Base-by-base conservation (phyloP, 2,888 invertebrate species). In the Limnephilus marmoratus region DNA sequence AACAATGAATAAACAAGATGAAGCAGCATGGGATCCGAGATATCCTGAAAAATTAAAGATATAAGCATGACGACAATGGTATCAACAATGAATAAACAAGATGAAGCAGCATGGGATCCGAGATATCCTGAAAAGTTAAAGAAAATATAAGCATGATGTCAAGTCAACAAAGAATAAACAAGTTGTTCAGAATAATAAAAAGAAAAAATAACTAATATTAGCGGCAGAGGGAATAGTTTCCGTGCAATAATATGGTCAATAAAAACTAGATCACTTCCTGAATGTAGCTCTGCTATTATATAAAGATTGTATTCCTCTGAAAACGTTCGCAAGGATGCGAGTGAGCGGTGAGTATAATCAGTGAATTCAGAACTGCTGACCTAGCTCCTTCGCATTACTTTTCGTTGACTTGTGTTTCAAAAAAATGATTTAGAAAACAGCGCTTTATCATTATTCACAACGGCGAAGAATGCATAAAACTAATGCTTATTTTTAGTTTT, bases 101-200 rank as follows among this genome's bases (percentile, higher is more conserved):
- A 31, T 99, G 99, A 93, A 99, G 96, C 94, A 99, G 97, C 96
- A 98, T 97, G 5, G 99, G 98, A 96, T 99, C 99, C 92, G 97
- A 96, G 94, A 98, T 97, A 94, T 98, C 98, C 96, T 97, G 95
- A 49, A 94, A 94, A 90, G 37, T 37, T n/a, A 49, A 49, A 37
- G 18, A 90, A 31, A 31, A 31, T 1, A 92, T 86, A 68, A 24
- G 15, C 15, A 90, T 29, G 86, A 80, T 81, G 31, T 31, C 24
- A 80, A 90, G 3, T 24, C 12, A 80, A 15, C 3, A 81, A 82
- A 13, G 82, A 90, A 82, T 24, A 34, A 85, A n/a, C 41, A 85
- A 37, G 4, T n/a, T 85, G 3, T 5, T 85, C 41, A 91, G 11
- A 68, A 18, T 68, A 68, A 85, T 37, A 13, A 86, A 86, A 31